Evolutionary conservation across 1,140 invertebrate genomes (phyloP), one percentile per base, ranked within the genome.

Genomic region (Bombus difficillimus): DNA sequence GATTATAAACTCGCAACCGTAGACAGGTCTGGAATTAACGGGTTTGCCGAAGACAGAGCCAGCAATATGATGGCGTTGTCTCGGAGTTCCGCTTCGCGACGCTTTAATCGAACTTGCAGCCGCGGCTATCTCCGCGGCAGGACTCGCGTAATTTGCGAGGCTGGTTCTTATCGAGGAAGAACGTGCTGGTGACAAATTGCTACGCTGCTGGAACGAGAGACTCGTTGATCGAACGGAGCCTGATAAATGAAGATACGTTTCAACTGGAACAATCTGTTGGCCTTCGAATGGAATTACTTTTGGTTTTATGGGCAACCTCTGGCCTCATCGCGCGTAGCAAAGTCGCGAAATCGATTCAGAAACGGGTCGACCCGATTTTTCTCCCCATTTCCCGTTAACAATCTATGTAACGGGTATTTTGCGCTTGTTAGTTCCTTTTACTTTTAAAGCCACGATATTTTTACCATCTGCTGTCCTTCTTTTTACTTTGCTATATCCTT

Each of bases 41-140:
- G n/a, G 43, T 81, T 62, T 43, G 53, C 28, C 34, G 2, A 25
- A 10, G n/a, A 25, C n/a, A 32, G 15, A 13, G 39, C 4, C 3
- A 18, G 69, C 53, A 59, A 81, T 62, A 81, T 34, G 80, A 81
- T 64, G 73, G n/a, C 53, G 47, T 73, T 81, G 69, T 62, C 47
- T 32, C 6, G 25, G 3, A 4, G 15, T 32, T 57, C 47, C 12
- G 69, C 2, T 22, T 34, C 9, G 3, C 25, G 28, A 12, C 28
- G 80, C 69, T 81, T 73, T 81, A 73, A 81, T 81, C 80, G 43
- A 81, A 81, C 53, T 73, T 81, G 62, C 62, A 25, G 37, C 53
- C 53, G 53, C 32, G 39, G 59, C 28, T 28, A 62, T 62, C 59
- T 62, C 66, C 32, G 18, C 47, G 47, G 18, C 18, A 53, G 47